A percentile compares a stretch with the other conserved stretches of the same genome.
These are phyloP conservation scores for Pogonognathellus flavescens DNA, from an alignment of 1,140 invertebrate genomes.

Conservation along the genomic window DNA sequence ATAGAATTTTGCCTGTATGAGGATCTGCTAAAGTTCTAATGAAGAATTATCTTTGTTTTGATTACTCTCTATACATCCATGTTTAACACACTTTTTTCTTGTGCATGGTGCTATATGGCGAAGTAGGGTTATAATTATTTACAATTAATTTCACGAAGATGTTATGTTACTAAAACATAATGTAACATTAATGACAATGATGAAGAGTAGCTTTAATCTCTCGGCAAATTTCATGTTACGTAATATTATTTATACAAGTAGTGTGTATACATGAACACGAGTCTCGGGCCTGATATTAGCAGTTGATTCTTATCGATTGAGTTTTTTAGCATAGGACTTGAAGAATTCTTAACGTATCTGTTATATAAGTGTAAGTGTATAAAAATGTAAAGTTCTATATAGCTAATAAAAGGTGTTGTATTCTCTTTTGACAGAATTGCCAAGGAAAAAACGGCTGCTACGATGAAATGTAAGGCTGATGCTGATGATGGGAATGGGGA, in stretches of 20 bases:
- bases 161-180: not conserved
- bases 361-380: no score
- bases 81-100: no score
- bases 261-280: no score
- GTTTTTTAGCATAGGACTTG: no score
- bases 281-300: no score
- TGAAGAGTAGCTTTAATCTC: not conserved
- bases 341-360: not conserved
- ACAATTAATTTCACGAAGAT: slow-evolving; percentile 34
- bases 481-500: not conserved
- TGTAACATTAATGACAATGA: slow-evolving; percentile 34
- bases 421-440: slow-evolving; percentile 6
- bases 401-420: not conserved
- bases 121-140: no score
- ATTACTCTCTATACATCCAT: no score
- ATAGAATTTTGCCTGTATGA: not conserved
- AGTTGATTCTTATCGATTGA: no score
- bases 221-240: not conserved
- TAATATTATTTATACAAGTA: not conserved
- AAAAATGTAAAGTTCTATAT: no score
- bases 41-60: no score
- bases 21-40: not conserved
- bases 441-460: not conserved
- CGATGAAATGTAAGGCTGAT: not conserved
- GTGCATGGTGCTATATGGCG: no score